A percentile compares a stretch with the other conserved stretches of the same genome.
These are phyloP conservation scores for Euura lappo DNA, from an alignment of 1,140 invertebrate species.

Conservation along the genomic window DNA sequence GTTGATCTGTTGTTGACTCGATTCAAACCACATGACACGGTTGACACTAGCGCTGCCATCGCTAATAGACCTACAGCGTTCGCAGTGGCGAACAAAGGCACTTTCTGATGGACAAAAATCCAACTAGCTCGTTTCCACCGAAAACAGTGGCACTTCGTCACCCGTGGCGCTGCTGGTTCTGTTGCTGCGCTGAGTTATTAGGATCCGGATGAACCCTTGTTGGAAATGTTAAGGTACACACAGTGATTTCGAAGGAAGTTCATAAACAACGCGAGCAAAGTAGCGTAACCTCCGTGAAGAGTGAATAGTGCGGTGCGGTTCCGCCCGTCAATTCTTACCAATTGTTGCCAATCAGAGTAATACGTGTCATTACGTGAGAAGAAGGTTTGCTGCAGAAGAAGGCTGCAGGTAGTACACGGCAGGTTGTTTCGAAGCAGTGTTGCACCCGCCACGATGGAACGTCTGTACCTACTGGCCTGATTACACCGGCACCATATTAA, in stretches of 20 bases:
- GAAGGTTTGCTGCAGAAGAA: conserved; percentile 26
- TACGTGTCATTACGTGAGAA: conserved; percentile 53
- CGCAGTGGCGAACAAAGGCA: no score
- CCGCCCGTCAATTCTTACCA: conserved; percentile 61
- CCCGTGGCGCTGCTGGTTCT: no score
- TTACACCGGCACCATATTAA: conserved; percentile 46
- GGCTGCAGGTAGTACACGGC: conserved; percentile 37
- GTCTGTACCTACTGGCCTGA: conserved; percentile 37
- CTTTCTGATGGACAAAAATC: no score
- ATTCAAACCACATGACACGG: conserved; percentile 18
- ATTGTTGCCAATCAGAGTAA: conserved; percentile 60
- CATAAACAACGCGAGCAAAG: conserved; percentile 58
- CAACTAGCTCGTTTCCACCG: no score
- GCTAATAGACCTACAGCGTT: conserved; percentile 8
- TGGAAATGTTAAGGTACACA: no score
- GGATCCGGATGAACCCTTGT: no score
- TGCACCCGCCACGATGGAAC: conserved; percentile 29
- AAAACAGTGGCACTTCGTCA: background rate
- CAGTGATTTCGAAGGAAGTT: conserved; percentile 26
- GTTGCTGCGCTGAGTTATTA: no score
- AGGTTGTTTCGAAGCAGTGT: no score
- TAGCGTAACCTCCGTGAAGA: conserved; percentile 52
- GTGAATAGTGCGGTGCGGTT: conserved; percentile 31
- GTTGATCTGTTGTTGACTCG: conserved; percentile 19
- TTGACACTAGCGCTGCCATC: no score